Evolutionary conservation across 2,888 invertebrate genomes (phyloP).

Genomic region (Agrochola litura): DNA sequence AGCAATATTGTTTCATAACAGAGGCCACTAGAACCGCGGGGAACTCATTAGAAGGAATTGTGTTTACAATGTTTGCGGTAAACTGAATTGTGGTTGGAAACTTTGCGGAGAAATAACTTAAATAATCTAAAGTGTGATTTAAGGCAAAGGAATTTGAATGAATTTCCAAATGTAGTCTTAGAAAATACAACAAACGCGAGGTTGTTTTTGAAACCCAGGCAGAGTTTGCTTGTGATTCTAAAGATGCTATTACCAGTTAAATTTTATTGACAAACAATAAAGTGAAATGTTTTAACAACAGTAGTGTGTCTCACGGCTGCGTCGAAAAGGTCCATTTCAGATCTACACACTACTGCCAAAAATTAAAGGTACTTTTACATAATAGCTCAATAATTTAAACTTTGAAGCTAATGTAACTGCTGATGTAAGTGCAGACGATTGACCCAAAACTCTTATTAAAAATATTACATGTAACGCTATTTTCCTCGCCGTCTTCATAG

Average conservation of each 20-base stretch:
- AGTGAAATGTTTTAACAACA: background rate
- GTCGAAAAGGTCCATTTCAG: background rate
- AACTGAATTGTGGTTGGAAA: conserved; percentile 21
- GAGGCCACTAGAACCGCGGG: conserved; percentile 48
- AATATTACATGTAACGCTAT: background rate
- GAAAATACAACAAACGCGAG: background rate
- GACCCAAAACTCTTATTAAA: background rate
- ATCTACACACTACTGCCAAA: background rate
- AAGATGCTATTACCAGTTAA: background rate
- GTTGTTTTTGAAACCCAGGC: background rate
- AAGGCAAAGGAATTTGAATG: background rate
- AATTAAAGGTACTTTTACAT: background rate
- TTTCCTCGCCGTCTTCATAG: conserved; percentile 36
- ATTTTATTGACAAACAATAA: background rate
- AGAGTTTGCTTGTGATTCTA: background rate
- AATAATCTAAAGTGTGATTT: conserved; percentile 5
- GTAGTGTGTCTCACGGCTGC: background rate
- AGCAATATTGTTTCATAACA: conserved; percentile 60
- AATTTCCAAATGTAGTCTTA: conserved; percentile 3
- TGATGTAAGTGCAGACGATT: no score
- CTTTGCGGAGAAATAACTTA: conserved; percentile 25
- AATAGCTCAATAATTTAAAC: no score
- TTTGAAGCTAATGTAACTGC: background rate
- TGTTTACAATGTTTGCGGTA: conserved; percentile 52
- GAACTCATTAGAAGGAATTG: conserved; percentile 43